phyloP scores from a whole-genome alignment of 1,140 invertebrate species.

The Drosophila eugracilis region DNA sequence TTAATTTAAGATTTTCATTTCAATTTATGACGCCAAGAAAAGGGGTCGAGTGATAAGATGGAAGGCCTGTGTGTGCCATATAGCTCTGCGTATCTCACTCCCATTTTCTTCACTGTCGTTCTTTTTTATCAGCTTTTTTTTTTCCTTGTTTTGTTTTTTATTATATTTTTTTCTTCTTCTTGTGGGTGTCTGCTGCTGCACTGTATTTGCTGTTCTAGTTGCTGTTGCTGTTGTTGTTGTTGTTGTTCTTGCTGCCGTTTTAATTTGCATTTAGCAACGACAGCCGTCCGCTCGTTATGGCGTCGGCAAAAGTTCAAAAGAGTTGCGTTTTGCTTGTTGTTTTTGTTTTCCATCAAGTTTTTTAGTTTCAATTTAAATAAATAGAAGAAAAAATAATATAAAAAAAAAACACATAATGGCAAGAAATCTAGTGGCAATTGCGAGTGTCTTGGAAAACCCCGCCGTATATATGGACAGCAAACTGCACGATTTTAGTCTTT shows the following conservation, averaged over 20 bases:
- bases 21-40: background rate
- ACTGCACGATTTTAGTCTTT: slow-evolving; percentile 6
- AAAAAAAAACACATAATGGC: slow-evolving; percentile 41
- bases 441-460: slow-evolving; percentile 11
- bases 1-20: background rate
- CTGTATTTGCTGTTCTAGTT: background rate
- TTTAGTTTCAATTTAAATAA: slow-evolving; percentile 71
- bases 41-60: slow-evolving; percentile 30
- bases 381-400: slow-evolving; percentile 24
- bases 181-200: slow-evolving; percentile 25
- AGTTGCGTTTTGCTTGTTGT: slow-evolving; percentile 11
- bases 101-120: background rate
- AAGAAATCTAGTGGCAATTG: slow-evolving; percentile 27
- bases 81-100: slow-evolving; percentile 5
- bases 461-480: slow-evolving; percentile 7
- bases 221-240: slow-evolving; percentile 27
- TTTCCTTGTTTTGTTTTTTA: background rate
- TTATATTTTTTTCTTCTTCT: slow-evolving; percentile 9
- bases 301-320: slow-evolving; percentile 73
- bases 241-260: slow-evolving; percentile 36
- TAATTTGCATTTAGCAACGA: slow-evolving; percentile 76
- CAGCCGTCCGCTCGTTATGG: slow-evolving; percentile 62
- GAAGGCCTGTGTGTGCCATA: slow-evolving; percentile 6
- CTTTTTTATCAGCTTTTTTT: slow-evolving; percentile 18
- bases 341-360: slow-evolving; percentile 38